Evolutionary conservation across 2,797 vertebrate genomes (phyloP).

Genomic region (Mallotus villosus): DNA sequence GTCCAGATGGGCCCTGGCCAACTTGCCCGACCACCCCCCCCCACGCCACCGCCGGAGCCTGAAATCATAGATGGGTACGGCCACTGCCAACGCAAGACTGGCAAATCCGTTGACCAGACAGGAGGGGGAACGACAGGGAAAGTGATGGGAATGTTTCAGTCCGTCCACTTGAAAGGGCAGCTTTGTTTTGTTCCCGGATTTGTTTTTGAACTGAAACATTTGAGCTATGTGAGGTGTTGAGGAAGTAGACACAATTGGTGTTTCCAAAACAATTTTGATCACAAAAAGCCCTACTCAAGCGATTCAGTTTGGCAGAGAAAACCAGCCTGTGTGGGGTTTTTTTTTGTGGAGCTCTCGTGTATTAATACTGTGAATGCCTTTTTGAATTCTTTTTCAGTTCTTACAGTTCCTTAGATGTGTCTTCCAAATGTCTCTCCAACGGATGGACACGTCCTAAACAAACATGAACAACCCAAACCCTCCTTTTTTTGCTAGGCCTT

Average conservation of each 20-base stretch:
- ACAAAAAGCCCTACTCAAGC: not conserved
- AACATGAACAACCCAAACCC: slow-evolving; percentile 29
- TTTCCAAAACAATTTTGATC: too few relatives aligned
- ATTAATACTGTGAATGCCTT: slow-evolving; percentile 1
- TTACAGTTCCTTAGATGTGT: slow-evolving; percentile 36
- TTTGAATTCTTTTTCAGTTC: slow-evolving; percentile 29
- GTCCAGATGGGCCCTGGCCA: slow-evolving; percentile 79
- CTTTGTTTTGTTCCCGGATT: slow-evolving; percentile 65
- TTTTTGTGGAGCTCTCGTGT: not conserved
- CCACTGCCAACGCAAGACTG: slow-evolving; percentile 78
- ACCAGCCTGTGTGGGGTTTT: not conserved
- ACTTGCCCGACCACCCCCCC: slow-evolving; percentile 79
- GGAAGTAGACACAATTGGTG: too few relatives aligned
- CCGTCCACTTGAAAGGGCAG: slow-evolving; percentile 73
- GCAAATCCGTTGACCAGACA: slow-evolving; percentile 78
- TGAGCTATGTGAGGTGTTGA: too few relatives aligned
- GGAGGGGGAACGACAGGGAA: slow-evolving; percentile 57
- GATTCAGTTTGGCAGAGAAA: not conserved
- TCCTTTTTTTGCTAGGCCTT: slow-evolving; percentile 19
- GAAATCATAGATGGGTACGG: slow-evolving; percentile 78
- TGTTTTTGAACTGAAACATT: slow-evolving; percentile 57
- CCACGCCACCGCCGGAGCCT: slow-evolving; percentile 62
- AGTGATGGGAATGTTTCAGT: slow-evolving; percentile 71
- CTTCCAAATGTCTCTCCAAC: slow-evolving; percentile 37
- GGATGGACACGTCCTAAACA: slow-evolving; percentile 44